Conservation (phyloP, 2,113 vertebrate genomes). For the Leuciscus idus region DNA sequence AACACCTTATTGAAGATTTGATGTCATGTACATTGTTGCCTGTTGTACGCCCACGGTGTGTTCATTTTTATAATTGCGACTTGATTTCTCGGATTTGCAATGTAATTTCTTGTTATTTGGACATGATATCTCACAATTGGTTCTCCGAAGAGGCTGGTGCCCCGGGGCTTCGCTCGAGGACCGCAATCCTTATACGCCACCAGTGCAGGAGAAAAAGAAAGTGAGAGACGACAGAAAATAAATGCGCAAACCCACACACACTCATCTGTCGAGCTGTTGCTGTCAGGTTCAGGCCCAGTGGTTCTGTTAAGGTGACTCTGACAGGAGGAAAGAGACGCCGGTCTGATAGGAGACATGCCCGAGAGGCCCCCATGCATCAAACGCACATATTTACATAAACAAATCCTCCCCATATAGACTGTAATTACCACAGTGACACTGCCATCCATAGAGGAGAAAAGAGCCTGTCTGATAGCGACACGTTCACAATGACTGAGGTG, state of each 20-base stretch:
- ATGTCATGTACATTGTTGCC: background rate
- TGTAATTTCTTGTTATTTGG: background rate
- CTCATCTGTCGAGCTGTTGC: slow-evolving; percentile 46
- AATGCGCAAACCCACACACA: slow-evolving; percentile 14
- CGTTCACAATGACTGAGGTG: slow-evolving; percentile 62
- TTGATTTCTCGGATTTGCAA: background rate
- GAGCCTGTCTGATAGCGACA: slow-evolving; percentile 62
- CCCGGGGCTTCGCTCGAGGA: background rate
- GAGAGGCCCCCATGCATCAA: slow-evolving; percentile 65
- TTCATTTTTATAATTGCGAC: background rate
- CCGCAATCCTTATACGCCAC: slow-evolving; percentile 20
- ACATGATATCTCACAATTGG: slow-evolving; percentile 2
- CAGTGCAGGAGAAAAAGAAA: background rate
- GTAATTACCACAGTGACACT: slow-evolving; percentile 69
- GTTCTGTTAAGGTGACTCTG: slow-evolving; percentile 57
- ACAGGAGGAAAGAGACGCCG: slow-evolving; percentile 55
- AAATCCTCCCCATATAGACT: slow-evolving; percentile 64
- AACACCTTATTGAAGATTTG: background rate
- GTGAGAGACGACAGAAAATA: slow-evolving; percentile 10
- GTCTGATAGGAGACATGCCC: slow-evolving; percentile 51
- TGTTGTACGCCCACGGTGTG: background rate
- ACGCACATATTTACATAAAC: slow-evolving; percentile 71
- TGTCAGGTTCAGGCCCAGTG: slow-evolving; percentile 61
- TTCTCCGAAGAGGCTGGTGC: background rate
- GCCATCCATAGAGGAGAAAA: slow-evolving; percentile 56